Conservation (phyloP, 2,888 invertebrate species). For the Busseola fusca region DNA sequence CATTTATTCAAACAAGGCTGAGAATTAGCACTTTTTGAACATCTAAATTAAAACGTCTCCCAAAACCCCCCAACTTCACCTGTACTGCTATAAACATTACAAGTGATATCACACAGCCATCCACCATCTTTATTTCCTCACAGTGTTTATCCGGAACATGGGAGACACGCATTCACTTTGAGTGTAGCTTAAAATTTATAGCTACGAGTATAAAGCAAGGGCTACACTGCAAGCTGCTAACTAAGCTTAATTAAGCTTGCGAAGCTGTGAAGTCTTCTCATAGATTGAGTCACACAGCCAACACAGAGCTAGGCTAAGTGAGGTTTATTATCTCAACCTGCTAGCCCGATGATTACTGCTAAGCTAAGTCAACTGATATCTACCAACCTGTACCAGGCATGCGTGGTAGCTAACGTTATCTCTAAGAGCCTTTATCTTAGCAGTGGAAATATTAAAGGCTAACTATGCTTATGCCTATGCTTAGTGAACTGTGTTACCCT, state of each 20-base stretch:
- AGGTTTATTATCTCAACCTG: neutral
- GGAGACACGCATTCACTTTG: slow-evolving; percentile 32
- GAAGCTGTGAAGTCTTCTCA: neutral
- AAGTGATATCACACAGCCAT: slow-evolving; percentile 9
- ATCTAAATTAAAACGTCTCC: neutral
- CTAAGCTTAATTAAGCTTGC: neutral
- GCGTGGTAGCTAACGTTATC: neutral
- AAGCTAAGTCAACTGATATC: neutral
- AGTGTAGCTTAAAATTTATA: slow-evolving; percentile 53
- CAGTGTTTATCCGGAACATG: slow-evolving; percentile 32
- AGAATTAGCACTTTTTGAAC: neutral
- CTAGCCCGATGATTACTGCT: neutral
- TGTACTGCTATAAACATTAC: slow-evolving; percentile 1
- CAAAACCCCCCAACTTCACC: neutral
- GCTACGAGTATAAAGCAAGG: slow-evolving; percentile 6
- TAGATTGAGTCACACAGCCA: neutral
- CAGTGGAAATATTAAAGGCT: neutral
- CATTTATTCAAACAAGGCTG: neutral
- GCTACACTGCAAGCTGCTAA: slow-evolving; percentile 8
- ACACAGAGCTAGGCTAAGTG: neutral
- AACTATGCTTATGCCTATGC: neutral
- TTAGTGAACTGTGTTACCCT: neutral
- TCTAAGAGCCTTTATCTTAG: neutral
- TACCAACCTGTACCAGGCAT: neutral
- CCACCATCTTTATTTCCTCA: slow-evolving; percentile 29